Conservation (phyloP, 2,113 vertebrate species). For the Poeciliopsis turrubarensis region DNA sequence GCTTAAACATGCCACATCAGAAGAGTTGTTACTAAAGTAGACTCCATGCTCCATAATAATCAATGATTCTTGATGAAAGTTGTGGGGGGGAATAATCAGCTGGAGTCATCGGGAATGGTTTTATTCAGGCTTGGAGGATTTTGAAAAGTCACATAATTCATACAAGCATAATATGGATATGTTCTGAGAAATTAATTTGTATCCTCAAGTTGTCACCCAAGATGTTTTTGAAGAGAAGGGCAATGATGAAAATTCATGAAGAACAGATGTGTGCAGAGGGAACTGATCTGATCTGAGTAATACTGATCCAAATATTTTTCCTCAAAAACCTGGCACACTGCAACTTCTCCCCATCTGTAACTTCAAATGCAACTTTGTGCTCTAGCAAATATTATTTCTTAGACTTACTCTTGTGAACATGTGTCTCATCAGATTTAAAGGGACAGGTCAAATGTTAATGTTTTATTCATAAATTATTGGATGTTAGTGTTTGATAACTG, state of each 20-base stretch:
- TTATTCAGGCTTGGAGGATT: slow-evolving; percentile 15
- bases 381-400: slow-evolving; percentile 9
- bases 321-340: slow-evolving; percentile 35
- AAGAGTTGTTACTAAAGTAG: too few species aligned
- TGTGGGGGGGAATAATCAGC: slow-evolving; percentile 7
- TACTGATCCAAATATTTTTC: slow-evolving; percentile 52
- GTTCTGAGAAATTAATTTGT: slow-evolving; percentile 31
- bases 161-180: not conserved
- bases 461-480: not conserved
- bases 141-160: slow-evolving; percentile 14
- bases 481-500: not conserved
- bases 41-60: too few species aligned
- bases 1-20: too few species aligned
- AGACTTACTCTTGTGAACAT: not conserved
- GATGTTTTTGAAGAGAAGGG: slow-evolving; percentile 63
- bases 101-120: slow-evolving; percentile 7
- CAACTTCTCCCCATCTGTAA: slow-evolving; percentile 24
- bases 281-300: slow-evolving; percentile 52
- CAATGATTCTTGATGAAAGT: too few species aligned
- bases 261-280: slow-evolving; percentile 58
- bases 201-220: slow-evolving; percentile 54
- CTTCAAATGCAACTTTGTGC: slow-evolving; percentile 27
- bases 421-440: not conserved
- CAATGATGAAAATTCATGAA: slow-evolving; percentile 67
- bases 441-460: not conserved